These are phyloP conservation scores for Nyleta sp. DNA, from an alignment of 2,888 invertebrate genomes.

Conservation along the genomic window DNA sequence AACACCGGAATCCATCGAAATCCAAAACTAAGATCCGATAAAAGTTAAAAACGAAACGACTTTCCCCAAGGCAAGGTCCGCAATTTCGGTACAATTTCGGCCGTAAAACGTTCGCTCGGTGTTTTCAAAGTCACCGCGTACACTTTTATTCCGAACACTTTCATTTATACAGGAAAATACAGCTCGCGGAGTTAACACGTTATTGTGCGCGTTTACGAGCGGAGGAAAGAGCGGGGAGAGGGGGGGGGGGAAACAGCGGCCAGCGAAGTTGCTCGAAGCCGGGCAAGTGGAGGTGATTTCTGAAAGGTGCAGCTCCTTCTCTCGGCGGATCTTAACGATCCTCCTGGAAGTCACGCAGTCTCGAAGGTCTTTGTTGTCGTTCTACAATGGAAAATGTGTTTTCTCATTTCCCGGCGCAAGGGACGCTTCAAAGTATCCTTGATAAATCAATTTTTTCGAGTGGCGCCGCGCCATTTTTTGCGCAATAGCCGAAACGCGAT, in stretches of 20 bases:
- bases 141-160: conserved; percentile 51
- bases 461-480: conserved; percentile 13
- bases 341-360: conserved; percentile 55
- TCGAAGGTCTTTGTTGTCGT: conserved; percentile 56
- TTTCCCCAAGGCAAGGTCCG: too few species aligned
- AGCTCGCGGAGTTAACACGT: conserved; percentile 46
- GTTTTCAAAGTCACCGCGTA: conserved; percentile 19
- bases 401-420: conserved; percentile 52
- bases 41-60: too few species aligned
- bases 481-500: conserved; percentile 17
- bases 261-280: conserved; percentile 44
- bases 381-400: conserved; percentile 59
- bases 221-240: conserved; percentile 21
- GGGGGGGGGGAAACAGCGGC: conserved; percentile 32
- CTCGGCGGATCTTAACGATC: conserved; percentile 50
- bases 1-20: too few species aligned
- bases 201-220: conserved; percentile 58
- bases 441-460: conserved; percentile 58
- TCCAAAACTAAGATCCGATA: too few species aligned
- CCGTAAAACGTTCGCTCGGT: conserved; percentile 3
- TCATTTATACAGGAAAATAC: conserved; percentile 53
- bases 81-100: conserved; percentile 4
- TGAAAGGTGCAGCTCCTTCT: conserved; percentile 43
- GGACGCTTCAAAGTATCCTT: conserved; percentile 54
- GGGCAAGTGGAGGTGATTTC: conserved; percentile 50